Conservation (phyloP, 2,888 invertebrate species). For the Syrista parreyssii region DNA sequence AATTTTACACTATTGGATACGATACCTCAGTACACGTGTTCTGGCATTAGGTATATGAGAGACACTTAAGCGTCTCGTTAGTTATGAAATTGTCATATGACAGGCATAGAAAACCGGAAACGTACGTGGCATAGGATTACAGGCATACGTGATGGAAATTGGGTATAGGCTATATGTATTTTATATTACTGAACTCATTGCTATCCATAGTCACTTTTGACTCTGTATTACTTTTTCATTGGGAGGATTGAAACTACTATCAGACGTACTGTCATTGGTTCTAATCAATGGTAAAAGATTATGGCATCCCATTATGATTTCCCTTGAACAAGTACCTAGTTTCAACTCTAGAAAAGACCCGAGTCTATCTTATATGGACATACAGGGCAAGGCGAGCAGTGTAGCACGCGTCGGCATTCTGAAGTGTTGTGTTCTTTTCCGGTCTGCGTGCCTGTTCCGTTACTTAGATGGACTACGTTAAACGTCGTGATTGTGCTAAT, state of each 20-base stretch:
- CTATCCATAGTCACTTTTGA: too few species aligned
- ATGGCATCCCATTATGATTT: too few species aligned
- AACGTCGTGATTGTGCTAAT: slow-evolving; percentile 50
- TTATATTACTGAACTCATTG: too few species aligned
- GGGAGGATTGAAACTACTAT: too few species aligned
- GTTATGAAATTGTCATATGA: neutral
- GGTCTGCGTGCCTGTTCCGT: slow-evolving; percentile 50
- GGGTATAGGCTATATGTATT: too few species aligned
- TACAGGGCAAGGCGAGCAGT: slow-evolving; percentile 45
- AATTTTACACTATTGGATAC: neutral
- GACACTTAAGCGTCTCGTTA: neutral
- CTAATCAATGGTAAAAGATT: too few species aligned
- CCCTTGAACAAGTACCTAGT: too few species aligned
- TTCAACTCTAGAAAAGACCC: slow-evolving; percentile 24
- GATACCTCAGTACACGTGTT: neutral
- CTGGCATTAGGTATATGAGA: neutral
- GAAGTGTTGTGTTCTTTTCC: slow-evolving; percentile 48
- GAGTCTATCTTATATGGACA: slow-evolving; percentile 43
- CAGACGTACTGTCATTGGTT: too few species aligned
- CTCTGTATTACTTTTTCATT: too few species aligned
- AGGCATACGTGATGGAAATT: neutral
- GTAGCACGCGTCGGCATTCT: slow-evolving; percentile 55
- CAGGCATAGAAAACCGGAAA: neutral
- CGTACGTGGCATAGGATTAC: neutral
- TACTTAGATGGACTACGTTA: slow-evolving; percentile 28